Evolutionary conservation across 1,140 invertebrate species (phyloP), one percentile per base, ranked within the genome.

Genomic region (Cheumatopsyche charites): DNA sequence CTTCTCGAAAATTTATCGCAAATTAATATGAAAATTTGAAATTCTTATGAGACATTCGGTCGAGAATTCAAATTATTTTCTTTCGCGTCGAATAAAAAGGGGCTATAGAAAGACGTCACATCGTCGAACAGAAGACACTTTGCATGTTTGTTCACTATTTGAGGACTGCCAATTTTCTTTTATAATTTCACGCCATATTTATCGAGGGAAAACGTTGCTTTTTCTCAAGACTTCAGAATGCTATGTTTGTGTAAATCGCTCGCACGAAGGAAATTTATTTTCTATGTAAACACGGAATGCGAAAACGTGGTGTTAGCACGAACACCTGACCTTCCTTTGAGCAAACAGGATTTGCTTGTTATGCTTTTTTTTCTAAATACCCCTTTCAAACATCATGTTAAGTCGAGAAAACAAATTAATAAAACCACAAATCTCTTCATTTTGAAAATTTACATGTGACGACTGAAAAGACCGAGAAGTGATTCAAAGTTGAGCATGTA

Each of bases 211-310:
- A 63, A 52, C 69, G 41, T 52, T 47, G 55, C 69, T 71, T 71
- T 71, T 63, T 63, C 69, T 68, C 49, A 63, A 70, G 67, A 42
- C 69, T 65, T 9, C 17, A 49, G 61, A 55, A 63, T 70, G 42
- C 61, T 58, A 68, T 71, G 69, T 71, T 71, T 71, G 69, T 71
- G 62, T 71, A 71, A 71, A 71, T 71, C 69, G 69, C 43, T 71
- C 69, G 62, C 69, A 62, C 69, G 55, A 63, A 63, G 69, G 49
- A 71, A 71, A 71, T 71, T 71, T 71, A 71, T 71, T 71, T 71
- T 71, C 69, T 41, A 71, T 71, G 69, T 71, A 71, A 71, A 71
- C 69, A 71, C 41, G 61, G 69, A 63, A 68, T 68, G 66, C 66
- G 66, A 68, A 68, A 68, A 68, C 66, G 66, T 68, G 66, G 66